phyloP scores from a whole-genome alignment of 2,888 invertebrate species.

The Pecten maximus region DNA sequence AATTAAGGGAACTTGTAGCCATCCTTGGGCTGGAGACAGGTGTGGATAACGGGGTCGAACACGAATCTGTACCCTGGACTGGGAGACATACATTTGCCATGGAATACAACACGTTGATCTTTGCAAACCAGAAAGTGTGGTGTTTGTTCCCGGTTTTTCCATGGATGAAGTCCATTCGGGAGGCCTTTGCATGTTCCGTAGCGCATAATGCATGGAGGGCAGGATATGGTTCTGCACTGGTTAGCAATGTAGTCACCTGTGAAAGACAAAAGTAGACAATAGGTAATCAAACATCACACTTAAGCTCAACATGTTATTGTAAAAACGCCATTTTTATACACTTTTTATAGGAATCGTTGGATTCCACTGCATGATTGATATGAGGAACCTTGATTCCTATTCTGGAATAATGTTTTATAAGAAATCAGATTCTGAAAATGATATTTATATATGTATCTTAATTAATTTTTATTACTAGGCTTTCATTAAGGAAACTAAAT shows the following conservation, averaged over 20 bases:
- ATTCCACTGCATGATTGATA: too few species aligned
- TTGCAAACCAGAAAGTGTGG: constrained; percentile 50
- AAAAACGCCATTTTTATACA: too few species aligned
- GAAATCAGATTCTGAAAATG: too few species aligned
- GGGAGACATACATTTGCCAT: constrained; percentile 44
- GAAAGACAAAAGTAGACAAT: background rate
- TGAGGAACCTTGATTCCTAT: too few species aligned
- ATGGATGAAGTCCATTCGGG: constrained; percentile 47
- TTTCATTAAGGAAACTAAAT: too few species aligned
- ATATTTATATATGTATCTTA: too few species aligned
- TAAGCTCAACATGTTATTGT: too few species aligned
- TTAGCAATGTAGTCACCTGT: constrained; percentile 50
- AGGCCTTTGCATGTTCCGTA: constrained; percentile 48
- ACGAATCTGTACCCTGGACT: constrained; percentile 45
- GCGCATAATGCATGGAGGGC: constrained; percentile 49
- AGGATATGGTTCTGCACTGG: constrained; percentile 48
- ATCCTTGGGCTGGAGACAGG: constrained; percentile 41
- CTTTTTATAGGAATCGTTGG: too few species aligned
- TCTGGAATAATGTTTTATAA: too few species aligned
- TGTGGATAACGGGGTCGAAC: constrained; percentile 41
- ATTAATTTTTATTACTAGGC: too few species aligned
- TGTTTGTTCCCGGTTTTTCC: constrained; percentile 48
- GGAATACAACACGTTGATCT: constrained; percentile 46
- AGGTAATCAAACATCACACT: too few species aligned
- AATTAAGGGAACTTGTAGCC: background rate